These are phyloP conservation scores for Laticauda colubrina DNA, from an alignment of 2,113 vertebrate species.

Conservation along the genomic window DNA sequence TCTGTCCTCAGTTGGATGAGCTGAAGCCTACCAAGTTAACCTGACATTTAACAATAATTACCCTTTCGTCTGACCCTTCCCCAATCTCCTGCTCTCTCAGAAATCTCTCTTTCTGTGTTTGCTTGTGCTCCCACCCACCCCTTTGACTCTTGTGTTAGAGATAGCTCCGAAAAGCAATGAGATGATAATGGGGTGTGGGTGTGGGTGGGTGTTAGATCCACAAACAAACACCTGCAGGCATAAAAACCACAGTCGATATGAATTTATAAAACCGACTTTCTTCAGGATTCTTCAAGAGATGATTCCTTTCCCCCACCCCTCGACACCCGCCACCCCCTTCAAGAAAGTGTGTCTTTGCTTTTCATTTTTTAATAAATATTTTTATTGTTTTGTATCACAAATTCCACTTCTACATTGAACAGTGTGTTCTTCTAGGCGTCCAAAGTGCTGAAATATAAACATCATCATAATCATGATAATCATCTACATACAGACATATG, in stretches of 20 bases:
- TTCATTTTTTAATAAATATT: too few species aligned
- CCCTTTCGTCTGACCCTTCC: slow-evolving; percentile 83
- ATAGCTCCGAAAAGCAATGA: slow-evolving; percentile 66
- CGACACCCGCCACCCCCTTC: background rate
- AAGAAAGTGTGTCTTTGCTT: background rate
- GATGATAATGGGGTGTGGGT: slow-evolving; percentile 51
- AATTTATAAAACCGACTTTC: background rate
- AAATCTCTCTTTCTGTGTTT: slow-evolving; percentile 80
- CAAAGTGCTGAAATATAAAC: too few species aligned
- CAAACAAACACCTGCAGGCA: background rate
- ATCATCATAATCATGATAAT: too few species aligned
- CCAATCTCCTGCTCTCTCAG: slow-evolving; percentile 81
- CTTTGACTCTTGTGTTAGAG: slow-evolving; percentile 81
- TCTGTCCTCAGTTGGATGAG: slow-evolving; percentile 89
- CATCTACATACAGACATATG: too few species aligned
- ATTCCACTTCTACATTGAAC: too few species aligned
- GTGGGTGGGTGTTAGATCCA: slow-evolving; percentile 36
- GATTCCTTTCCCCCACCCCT: too few species aligned
- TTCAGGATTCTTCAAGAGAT: background rate
- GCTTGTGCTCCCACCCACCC: slow-evolving; percentile 72
- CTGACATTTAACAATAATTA: slow-evolving; percentile 96
- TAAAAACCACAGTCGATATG: background rate
- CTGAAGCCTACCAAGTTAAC: slow-evolving; percentile 87
- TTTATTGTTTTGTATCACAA: too few species aligned
- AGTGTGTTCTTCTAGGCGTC: too few species aligned